These are phyloP conservation scores for Pseudomyrmex concolor DNA, from an alignment of 1,140 invertebrate species.

Conservation along the genomic window DNA sequence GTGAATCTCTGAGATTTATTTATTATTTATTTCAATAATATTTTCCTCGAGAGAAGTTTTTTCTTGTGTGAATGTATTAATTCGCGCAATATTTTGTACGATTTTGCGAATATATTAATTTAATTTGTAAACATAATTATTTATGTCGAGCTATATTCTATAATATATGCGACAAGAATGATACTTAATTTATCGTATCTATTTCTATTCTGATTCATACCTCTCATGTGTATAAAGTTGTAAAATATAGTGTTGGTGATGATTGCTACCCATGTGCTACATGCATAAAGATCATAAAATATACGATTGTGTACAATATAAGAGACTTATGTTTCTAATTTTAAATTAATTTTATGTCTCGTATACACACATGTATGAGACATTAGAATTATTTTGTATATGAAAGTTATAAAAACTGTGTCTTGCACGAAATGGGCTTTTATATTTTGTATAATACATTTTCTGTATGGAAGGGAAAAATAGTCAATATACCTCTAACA, in stretches of 20 bases:
- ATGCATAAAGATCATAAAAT: conserved; percentile 70
- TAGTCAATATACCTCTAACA: conserved; percentile 84
- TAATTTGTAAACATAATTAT: conserved; percentile 84
- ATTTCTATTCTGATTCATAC: conserved; percentile 78
- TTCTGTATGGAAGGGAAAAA: conserved; percentile 77
- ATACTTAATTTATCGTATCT: conserved; percentile 84
- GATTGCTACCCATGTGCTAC: conserved; percentile 36
- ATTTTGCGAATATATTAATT: conserved; percentile 76
- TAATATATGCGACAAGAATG: conserved; percentile 64
- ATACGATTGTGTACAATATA: conserved; percentile 79
- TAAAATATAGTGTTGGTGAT: conserved; percentile 75
- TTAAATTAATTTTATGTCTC: conserved; percentile 78
- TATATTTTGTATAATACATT: conserved; percentile 77
- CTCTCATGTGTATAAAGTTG: conserved; percentile 83
- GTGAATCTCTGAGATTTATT: conserved; percentile 80
- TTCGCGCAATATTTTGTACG: conserved; percentile 81
- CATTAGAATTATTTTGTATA: conserved; percentile 72
- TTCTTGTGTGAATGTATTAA: conserved; percentile 77
- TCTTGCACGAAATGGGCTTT: conserved; percentile 73
- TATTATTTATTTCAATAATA: conserved; percentile 84
- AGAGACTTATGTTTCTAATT: conserved; percentile 76
- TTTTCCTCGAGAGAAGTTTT: conserved; percentile 50
- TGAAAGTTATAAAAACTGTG: conserved; percentile 73
- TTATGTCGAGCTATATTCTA: conserved; percentile 82
- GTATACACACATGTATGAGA: conserved; percentile 79